Evolutionary conservation across 1,140 invertebrate species (phyloP).

Genomic region (Galleria mellonella): DNA sequence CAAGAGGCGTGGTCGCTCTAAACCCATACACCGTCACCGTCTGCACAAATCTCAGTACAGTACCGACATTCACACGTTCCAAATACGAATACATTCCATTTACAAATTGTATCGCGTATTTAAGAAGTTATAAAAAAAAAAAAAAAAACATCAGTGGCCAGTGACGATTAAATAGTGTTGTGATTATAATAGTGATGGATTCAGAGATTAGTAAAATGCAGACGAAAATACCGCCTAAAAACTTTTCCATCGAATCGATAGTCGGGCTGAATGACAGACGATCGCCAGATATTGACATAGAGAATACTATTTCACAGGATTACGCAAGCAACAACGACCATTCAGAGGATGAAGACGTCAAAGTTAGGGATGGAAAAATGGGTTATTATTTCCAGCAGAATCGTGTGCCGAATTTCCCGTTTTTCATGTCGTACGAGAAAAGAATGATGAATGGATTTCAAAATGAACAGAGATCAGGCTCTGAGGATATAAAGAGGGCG

Average conservation of each 20-base stretch:
- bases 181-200: conserved; percentile 38
- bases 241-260: conserved; percentile 64
- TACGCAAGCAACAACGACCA: conserved; percentile 37
- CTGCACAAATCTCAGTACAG: conserved; percentile 23
- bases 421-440: conserved; percentile 64
- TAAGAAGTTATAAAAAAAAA: conserved; percentile 9
- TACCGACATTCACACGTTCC: conserved; percentile 35
- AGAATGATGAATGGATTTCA: conserved; percentile 28
- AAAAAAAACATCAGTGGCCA: conserved; percentile 8
- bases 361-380: conserved; percentile 49
- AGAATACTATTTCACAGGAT: conserved; percentile 56
- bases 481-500: conserved; percentile 52
- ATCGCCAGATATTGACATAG: conserved; percentile 65
- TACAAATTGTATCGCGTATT: conserved; percentile 19
- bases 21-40: not conserved
- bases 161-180: conserved; percentile 11
- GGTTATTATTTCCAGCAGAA: conserved; percentile 59
- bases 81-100: conserved; percentile 29
- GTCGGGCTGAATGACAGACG: conserved; percentile 52
- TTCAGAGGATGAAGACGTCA: conserved; percentile 54
- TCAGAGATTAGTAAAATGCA: conserved; percentile 58
- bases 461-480: conserved; percentile 17
- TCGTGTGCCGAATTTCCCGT: conserved; percentile 59
- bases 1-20: conserved; percentile 8
- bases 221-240: conserved; percentile 59